Conservation (phyloP, 2,797 vertebrate genomes). For the Philypnodon macrostomus region DNA sequence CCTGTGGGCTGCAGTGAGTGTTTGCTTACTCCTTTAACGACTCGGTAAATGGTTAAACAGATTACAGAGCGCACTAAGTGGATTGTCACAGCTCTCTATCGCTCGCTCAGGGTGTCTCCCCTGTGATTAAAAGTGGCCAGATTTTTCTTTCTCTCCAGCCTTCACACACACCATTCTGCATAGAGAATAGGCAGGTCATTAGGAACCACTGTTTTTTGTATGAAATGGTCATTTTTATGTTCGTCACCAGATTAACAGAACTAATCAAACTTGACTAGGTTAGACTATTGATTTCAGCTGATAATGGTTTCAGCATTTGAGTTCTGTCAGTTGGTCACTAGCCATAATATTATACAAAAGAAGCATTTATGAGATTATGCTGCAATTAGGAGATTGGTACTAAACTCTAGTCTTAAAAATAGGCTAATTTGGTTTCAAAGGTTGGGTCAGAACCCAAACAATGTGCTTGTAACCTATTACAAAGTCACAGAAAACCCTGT, state of each 20-base stretch:
- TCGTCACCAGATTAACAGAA: not conserved
- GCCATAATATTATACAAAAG: too few relatives aligned
- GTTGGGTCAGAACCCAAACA: too few relatives aligned
- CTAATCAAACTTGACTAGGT: not conserved
- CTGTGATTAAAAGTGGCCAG: constrained; percentile 87
- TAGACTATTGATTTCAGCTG: too few relatives aligned
- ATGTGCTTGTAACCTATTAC: too few relatives aligned
- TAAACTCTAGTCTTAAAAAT: too few relatives aligned
- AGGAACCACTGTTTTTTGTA: not conserved
- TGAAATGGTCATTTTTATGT: not conserved
- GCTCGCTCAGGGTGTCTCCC: constrained; percentile 86
- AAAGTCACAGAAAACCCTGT: too few relatives aligned
- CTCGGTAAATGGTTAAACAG: constrained; percentile 95
- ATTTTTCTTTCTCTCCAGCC: constrained; percentile 36
- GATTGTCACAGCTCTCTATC: constrained; percentile 98
- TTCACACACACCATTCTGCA: constrained; percentile 19
- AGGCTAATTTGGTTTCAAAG: too few relatives aligned
- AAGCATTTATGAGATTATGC: too few relatives aligned
- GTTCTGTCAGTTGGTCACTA: too few relatives aligned
- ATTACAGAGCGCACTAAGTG: constrained; percentile 98
- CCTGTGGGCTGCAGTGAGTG: too few relatives aligned
- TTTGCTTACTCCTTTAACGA: constrained; percentile 81
- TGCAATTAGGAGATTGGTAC: too few relatives aligned
- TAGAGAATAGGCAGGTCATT: constrained; percentile 27
- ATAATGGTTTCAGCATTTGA: too few relatives aligned